Conservation (phyloP, 2,797 vertebrate species). For the Moxostoma hubbsi region DNA sequence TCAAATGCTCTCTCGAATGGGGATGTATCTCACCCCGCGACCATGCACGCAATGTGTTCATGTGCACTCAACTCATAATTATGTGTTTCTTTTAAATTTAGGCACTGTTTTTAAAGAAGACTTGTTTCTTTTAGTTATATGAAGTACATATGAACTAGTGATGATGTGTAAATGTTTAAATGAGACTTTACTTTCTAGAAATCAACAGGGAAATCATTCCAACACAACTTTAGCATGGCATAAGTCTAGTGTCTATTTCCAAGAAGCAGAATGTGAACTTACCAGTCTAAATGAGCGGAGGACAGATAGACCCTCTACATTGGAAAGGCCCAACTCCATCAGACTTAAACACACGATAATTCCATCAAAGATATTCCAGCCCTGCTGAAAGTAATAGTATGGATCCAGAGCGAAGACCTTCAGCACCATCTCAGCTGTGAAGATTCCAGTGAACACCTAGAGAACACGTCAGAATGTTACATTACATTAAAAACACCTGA, state of each 20-base stretch:
- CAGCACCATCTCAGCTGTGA: slow-evolving; percentile 96
- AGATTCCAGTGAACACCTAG: slow-evolving; percentile 96
- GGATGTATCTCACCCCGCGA: too few species aligned
- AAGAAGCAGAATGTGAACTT: slow-evolving; percentile 54
- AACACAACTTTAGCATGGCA: too few species aligned
- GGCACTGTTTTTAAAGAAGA: too few species aligned
- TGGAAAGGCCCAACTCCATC: slow-evolving; percentile 95
- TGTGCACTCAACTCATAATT: too few species aligned
- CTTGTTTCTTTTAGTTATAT: too few species aligned
- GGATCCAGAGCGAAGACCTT: slow-evolving; percentile 96
- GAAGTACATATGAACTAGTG: too few species aligned
- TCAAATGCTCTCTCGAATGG: too few species aligned
- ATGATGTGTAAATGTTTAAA: background rate
- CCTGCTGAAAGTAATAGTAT: slow-evolving; percentile 97
- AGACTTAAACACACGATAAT: slow-evolving; percentile 95
- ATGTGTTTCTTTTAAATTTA: too few species aligned
- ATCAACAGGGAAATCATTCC: background rate
- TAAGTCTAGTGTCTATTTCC: background rate
- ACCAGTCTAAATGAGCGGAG: slow-evolving; percentile 97
- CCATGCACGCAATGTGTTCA: too few species aligned
- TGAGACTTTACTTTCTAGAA: background rate
- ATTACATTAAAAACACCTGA: background rate
- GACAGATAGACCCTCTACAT: slow-evolving; percentile 93
- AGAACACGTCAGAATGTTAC: background rate
- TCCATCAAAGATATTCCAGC: slow-evolving; percentile 99